Conservation (phyloP, 2,888 invertebrate genomes). For the Spodoptera picta region DNA sequence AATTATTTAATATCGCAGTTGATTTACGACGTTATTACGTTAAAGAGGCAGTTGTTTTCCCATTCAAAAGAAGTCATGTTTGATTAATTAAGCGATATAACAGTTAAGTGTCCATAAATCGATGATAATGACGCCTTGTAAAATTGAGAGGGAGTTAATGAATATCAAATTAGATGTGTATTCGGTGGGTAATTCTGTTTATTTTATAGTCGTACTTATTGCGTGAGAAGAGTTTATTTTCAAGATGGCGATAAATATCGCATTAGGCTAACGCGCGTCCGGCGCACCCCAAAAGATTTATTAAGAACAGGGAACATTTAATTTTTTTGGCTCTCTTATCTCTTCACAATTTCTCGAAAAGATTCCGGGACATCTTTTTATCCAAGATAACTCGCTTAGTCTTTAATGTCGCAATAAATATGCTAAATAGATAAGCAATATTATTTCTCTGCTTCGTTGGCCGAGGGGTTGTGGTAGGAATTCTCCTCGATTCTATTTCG, state of each 20-base stretch:
- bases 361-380: slow-evolving; percentile 62
- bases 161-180: slow-evolving; percentile 57
- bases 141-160: slow-evolving; percentile 34
- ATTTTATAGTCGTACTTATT: slow-evolving; percentile 76
- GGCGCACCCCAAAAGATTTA: slow-evolving; percentile 71
- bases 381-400: slow-evolving; percentile 45
- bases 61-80: slow-evolving; percentile 16
- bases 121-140: slow-evolving; percentile 21
- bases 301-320: slow-evolving; percentile 72
- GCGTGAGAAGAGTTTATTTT: slow-evolving; percentile 77
- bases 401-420: slow-evolving; percentile 43
- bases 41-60: background rate
- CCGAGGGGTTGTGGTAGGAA: too few species aligned
- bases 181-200: slow-evolving; percentile 63
- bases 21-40: slow-evolving; percentile 15
- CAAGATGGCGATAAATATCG: slow-evolving; percentile 81
- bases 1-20: slow-evolving; percentile 18
- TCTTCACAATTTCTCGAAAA: slow-evolving; percentile 66
- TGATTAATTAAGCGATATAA: slow-evolving; percentile 17
- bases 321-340: slow-evolving; percentile 70
- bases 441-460: slow-evolving; percentile 10
- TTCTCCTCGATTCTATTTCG: too few species aligned
- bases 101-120: slow-evolving; percentile 11
- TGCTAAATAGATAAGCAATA: slow-evolving; percentile 17
- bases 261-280: slow-evolving; percentile 76